Base-by-base conservation (phyloP, 2,113 vertebrate species). In the Thunnus maccoyii region DNA sequence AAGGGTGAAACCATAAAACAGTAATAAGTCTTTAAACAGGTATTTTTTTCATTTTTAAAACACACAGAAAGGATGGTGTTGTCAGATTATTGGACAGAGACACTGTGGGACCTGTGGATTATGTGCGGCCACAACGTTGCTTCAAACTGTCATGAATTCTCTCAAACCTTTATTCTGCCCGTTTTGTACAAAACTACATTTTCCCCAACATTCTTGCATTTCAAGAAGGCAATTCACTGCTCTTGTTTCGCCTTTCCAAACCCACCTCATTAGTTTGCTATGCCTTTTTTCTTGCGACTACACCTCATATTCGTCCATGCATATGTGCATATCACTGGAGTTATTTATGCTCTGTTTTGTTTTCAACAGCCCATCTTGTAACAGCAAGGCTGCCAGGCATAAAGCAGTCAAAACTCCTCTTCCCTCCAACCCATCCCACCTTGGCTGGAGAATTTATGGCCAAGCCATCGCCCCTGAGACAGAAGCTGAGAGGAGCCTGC, bases 261-360 rank as follows among this genome's bases (percentile, higher is more conserved):
- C 82, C 76, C 54, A 82, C 73, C 74, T 80, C 83, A 73, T 85
- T 80, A 80, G 76, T 61, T 71, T 63, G 62, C 69, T 78, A 14
- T 78, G 80, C 63, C 79, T 71, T 57, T 51, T 41, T 41, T 69
- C 61, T 70, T 27, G 3, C 73, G 57, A 12, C 77, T 72, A 67
- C 86, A 65, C 77, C 76, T 86, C 85, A 44, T 73, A 67, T 75
- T 60, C 57, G 9, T 81, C 76, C 55, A 18, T 14, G 70, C 84
- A 79, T 88, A 83, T 89, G 76, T 91, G 89, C 88, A 93, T 86
- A 89, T 89, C 86, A 65, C 63, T 64, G 17, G 30, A 86, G 91
- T 92, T 89, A 90, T 92, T 91, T 92, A 90, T 89, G 85, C 75
- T 76, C 83, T 83, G 84, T 91, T 92, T 87, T 88, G 87, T 91